These are phyloP conservation scores for Dermatophagoides farinae DNA, from an alignment of 1,140 invertebrate genomes.

Conservation along the genomic window DNA sequence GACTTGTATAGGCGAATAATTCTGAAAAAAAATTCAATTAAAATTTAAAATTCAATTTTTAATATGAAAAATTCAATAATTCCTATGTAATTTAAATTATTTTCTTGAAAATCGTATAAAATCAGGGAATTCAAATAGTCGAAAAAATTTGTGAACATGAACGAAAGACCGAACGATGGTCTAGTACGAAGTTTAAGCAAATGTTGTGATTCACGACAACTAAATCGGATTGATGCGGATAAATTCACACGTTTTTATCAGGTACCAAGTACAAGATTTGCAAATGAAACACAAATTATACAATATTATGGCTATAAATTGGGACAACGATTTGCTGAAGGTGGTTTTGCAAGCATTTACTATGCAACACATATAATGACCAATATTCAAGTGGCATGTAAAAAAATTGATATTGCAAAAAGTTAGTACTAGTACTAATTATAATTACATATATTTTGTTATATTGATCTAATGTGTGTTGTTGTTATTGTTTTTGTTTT, in stretches of 20 bases:
- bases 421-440: background rate
- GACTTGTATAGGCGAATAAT: too few species aligned
- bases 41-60: too few species aligned
- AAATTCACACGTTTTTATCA: background rate
- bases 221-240: background rate
- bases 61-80: too few species aligned
- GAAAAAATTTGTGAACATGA: too few species aligned
- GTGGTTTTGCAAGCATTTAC: background rate
- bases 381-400: background rate
- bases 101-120: too few species aligned
- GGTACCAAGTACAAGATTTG: background rate
- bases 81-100: too few species aligned
- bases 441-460: background rate
- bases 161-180: too few species aligned
- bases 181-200: too few species aligned
- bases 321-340: background rate
- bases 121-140: too few species aligned
- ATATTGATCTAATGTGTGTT: background rate
- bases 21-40: too few species aligned
- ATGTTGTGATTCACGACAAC: background rate
- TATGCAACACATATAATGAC: background rate
- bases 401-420: background rate
- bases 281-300: background rate
- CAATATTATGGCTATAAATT: constrained; percentile 5
- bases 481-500: background rate